Evolutionary conservation across 2,888 invertebrate species (phyloP), one percentile per base, ranked within the genome.

Genomic region (Netelia fuscicornis): DNA sequence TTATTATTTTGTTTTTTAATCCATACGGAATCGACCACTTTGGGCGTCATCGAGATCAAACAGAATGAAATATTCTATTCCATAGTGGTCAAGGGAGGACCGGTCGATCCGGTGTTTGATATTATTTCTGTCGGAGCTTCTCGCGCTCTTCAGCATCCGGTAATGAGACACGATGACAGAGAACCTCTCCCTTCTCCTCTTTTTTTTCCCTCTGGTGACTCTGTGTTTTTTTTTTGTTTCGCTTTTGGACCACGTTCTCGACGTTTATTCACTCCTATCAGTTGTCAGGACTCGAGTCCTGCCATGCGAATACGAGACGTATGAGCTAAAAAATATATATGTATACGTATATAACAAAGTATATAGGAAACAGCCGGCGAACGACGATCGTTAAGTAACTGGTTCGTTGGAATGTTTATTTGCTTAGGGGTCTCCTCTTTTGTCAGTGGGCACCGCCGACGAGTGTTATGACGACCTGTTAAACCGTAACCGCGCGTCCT

Each of bases 341-440:
- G 42, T 54, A 9, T 20, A 58, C 3, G 23, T 17, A 42, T 44
- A 10, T 42, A 44, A 65, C 52, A 65, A 54, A 17, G 30, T 13
- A 30, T 23, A 13, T 62, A 75, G 76, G 72, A 56, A 78, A 71
- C 82, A 65, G 78, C 79, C 58, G 76, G 79, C 60, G 71, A 72
- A 75, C 74, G 70, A 64, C 74, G 83, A 85, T 85, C 89, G 92
- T 91, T 93, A 93, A 92, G 93, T 93, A 93, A 93, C 93, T 93
- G 93, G 93, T 93, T 93, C 92, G 92, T 92, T 91, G 91, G 91
- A 92, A 92, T 93, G 92, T 93, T 93, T 93, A 93, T 93, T 93
- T 93, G 91, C 90, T 92, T 90, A 91, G 89, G 89, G 90, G 88
- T 87, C 76, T 88, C 90, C 67, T 89, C 90, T 90, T 92, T 93